Evolutionary conservation across 37 sponge, comb jelly and placozoan species (phyloP).

Genomic region (Lycopodina hypogea): DNA sequence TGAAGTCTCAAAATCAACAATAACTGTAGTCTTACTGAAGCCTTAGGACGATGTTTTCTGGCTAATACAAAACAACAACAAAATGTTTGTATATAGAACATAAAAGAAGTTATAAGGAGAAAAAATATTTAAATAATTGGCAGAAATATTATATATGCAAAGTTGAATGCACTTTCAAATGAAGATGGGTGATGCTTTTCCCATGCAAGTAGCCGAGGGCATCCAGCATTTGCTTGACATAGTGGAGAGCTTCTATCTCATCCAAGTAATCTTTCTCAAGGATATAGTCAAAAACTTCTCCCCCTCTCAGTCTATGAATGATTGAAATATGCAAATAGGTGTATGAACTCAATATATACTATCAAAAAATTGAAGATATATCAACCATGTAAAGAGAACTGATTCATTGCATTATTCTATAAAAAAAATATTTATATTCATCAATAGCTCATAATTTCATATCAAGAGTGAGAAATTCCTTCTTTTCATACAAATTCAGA

Average conservation of each 20-base stretch:
- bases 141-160: not conserved
- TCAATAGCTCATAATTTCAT: too few relatives aligned
- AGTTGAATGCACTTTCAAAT: slow-evolving; percentile 63
- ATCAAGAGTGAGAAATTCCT: too few relatives aligned
- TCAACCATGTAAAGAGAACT: too few relatives aligned
- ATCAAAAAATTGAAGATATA: too few relatives aligned
- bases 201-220: slow-evolving; percentile 56
- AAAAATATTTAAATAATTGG: not conserved
- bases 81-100: too few relatives aligned
- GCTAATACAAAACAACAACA: slow-evolving; percentile 29
- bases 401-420: too few relatives aligned
- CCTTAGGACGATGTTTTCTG: slow-evolving; percentile 83
- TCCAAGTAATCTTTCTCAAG: slow-evolving; percentile 69
- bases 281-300: slow-evolving; percentile 86
- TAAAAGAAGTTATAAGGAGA: too few relatives aligned
- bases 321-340: too few relatives aligned
- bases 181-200: slow-evolving; percentile 69
- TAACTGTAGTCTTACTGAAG: slow-evolving; percentile 45
- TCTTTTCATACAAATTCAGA: too few relatives aligned
- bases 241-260: slow-evolving; percentile 61
- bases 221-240: slow-evolving; percentile 61
- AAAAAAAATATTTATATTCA: too few relatives aligned
- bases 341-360: too few relatives aligned
- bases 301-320: slow-evolving; percentile 55
- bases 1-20: slow-evolving; percentile 86